Percentiles rank a stretch among this genome's conserved stretches.
These are phyloP conservation scores for Prunella strophiata DNA, from an alignment of 2,797 vertebrate genomes.

Conservation along the genomic window DNA sequence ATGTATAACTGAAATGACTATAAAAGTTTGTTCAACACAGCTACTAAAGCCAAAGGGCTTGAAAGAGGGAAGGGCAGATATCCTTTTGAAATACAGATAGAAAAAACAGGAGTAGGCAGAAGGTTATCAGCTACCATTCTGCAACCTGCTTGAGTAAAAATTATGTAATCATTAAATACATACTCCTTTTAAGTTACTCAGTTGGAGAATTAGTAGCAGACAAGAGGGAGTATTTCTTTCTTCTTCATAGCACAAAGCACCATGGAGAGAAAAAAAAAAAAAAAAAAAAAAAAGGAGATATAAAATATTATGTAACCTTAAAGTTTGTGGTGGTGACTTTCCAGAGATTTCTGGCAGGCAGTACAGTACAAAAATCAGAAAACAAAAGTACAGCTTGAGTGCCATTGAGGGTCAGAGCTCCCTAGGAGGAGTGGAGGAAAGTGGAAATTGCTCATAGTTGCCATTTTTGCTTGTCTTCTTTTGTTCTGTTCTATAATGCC, in stretches of 20 bases:
- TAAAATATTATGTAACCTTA: neutral
- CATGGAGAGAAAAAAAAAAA: neutral
- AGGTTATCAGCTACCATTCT: neutral
- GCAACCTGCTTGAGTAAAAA: neutral
- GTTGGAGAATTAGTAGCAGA: neutral
- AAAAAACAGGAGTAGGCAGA: neutral
- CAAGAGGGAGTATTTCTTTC: neutral
- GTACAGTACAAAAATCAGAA: neutral
- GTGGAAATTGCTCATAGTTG: neutral
- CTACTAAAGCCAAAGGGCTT: neutral
- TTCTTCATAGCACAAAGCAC: neutral
- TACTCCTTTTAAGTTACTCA: neutral
- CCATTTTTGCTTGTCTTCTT: neutral
- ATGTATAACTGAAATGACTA: neutral
- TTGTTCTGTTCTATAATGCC: neutral
- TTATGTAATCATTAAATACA: neutral
- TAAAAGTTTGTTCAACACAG: neutral
- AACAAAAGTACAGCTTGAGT: neutral
- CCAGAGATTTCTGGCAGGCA: neutral
- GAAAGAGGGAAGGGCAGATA: conserved; percentile 3
- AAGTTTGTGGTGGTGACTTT: neutral
- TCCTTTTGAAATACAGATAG: neutral
- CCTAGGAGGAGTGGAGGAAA: neutral
- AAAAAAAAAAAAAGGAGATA: neutral
- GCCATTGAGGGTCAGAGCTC: neutral